Evolutionary conservation across 2,888 invertebrate genomes (phyloP).

Genomic region (Ormia ochracea): DNA sequence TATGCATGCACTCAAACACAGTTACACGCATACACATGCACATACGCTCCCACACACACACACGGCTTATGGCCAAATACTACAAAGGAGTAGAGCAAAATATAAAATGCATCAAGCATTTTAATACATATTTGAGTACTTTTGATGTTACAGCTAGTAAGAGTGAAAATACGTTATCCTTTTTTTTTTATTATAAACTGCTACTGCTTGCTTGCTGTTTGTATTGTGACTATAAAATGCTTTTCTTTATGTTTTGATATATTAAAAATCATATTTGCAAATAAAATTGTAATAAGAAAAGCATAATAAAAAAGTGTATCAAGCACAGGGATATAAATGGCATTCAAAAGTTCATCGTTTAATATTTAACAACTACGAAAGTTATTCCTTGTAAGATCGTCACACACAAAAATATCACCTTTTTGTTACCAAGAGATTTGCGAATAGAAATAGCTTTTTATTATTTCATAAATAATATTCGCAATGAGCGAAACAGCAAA

Average conservation of each 20-base stretch:
- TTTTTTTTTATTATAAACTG: neutral
- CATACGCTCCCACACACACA: neutral
- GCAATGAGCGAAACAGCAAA: too few species aligned
- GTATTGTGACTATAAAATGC: conserved; percentile 16
- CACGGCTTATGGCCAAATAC: conserved; percentile 47
- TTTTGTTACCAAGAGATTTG: neutral
- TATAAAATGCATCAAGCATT: conserved; percentile 23
- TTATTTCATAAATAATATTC: too few species aligned
- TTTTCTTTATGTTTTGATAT: conserved; percentile 33
- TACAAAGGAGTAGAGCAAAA: neutral
- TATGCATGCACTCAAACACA: conserved; percentile 36
- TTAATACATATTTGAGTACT: conserved; percentile 50
- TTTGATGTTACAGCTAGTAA: conserved; percentile 12
- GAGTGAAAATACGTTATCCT: neutral
- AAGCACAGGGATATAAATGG: neutral
- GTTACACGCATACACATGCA: neutral
- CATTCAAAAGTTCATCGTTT: neutral
- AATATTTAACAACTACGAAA: conserved; percentile 13
- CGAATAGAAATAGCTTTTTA: neutral
- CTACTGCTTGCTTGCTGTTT: neutral
- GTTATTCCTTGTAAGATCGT: neutral
- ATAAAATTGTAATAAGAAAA: conserved; percentile 10
- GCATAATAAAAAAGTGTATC: neutral
- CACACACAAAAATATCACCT: neutral
- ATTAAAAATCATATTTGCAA: conserved; percentile 38